These are phyloP conservation scores for Bradypodion ventrale DNA, from an alignment of 2,797 vertebrate genomes.

Conservation along the genomic window DNA sequence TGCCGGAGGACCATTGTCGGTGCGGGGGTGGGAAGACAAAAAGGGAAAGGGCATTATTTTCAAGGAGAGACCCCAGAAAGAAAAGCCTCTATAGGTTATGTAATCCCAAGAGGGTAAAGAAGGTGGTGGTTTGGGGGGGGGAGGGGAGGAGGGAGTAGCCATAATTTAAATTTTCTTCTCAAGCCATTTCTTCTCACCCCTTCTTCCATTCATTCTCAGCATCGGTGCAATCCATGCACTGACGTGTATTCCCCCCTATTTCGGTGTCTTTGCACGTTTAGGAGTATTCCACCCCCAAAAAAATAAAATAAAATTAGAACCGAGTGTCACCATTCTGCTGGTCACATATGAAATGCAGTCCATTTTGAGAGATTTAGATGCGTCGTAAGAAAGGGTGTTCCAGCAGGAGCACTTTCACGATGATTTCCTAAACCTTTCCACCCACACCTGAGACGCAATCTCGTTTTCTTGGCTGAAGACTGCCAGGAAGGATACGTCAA, in stretches of 20 bases:
- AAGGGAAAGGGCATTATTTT: not conserved
- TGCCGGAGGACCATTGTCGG: not conserved
- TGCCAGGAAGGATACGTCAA: not conserved
- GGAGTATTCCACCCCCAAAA: no score
- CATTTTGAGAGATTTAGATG: not conserved
- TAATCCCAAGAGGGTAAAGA: constrained; percentile 6
- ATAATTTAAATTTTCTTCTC: not conserved
- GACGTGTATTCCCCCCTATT: not conserved
- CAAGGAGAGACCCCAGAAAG: not conserved
- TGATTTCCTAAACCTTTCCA: not conserved
- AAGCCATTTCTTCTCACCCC: no score
- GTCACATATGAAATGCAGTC: not conserved
- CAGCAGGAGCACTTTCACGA: not conserved
- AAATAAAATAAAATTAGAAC: not conserved
- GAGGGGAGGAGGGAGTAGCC: not conserved
- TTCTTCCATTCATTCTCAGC: not conserved
- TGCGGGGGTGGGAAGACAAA: not conserved
- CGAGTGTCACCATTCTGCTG: not conserved
- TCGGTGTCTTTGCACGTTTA: no score
- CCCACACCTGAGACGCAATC: no score
- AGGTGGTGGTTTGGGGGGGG: rapidly evolving
- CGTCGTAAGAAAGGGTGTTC: not conserved
- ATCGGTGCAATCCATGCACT: not conserved
- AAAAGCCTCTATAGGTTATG: constrained; percentile 11
- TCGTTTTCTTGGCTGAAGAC: not conserved